Percentiles rank a stretch among this genome's conserved stretches.
phyloP scores from a whole-genome alignment of 2,797 vertebrate genomes.

The Gymnoscopelus braueri region DNA sequence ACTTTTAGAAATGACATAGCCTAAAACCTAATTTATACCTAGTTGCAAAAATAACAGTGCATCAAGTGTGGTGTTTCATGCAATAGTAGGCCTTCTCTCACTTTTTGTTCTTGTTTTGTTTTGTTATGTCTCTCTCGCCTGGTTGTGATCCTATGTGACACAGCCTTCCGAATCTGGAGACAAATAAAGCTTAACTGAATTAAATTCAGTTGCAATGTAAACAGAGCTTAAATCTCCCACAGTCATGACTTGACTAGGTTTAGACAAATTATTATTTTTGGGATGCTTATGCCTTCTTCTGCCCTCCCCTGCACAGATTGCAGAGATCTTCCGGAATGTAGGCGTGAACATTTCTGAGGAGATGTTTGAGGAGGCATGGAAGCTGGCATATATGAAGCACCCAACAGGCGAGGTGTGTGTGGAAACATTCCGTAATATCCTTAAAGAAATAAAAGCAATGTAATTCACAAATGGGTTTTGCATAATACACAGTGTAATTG shows the following conservation, averaged over 20 bases:
- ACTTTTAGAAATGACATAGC: too few relatives aligned
- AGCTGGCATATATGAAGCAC: conserved; percentile 80
- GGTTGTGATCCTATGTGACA: too few relatives aligned
- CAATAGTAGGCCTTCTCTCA: too few relatives aligned
- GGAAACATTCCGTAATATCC: conserved; percentile 80
- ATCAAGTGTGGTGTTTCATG: too few relatives aligned
- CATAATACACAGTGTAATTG: conserved; percentile 7
- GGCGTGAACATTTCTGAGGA: conserved; percentile 80
- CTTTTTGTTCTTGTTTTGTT: too few relatives aligned
- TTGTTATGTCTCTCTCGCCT: too few relatives aligned
- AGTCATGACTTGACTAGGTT: background rate
- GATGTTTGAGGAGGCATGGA: conserved; percentile 88
- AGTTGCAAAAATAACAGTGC: too few relatives aligned
- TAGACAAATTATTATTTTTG: background rate
- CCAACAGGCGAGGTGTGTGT: conserved; percentile 85
- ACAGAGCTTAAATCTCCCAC: background rate
- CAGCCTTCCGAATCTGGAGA: too few relatives aligned
- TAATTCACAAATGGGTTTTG: conserved; percentile 9
- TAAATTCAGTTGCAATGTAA: background rate
- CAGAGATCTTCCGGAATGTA: conserved; percentile 82
- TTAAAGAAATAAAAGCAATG: conserved; percentile 80
- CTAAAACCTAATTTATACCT: too few relatives aligned
- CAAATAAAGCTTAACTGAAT: too few relatives aligned
- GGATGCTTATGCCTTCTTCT: background rate
- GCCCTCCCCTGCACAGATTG: conserved; percentile 78